These are phyloP conservation scores for Channa striata DNA, from an alignment of 2,797 vertebrate genomes.

Conservation along the genomic window DNA sequence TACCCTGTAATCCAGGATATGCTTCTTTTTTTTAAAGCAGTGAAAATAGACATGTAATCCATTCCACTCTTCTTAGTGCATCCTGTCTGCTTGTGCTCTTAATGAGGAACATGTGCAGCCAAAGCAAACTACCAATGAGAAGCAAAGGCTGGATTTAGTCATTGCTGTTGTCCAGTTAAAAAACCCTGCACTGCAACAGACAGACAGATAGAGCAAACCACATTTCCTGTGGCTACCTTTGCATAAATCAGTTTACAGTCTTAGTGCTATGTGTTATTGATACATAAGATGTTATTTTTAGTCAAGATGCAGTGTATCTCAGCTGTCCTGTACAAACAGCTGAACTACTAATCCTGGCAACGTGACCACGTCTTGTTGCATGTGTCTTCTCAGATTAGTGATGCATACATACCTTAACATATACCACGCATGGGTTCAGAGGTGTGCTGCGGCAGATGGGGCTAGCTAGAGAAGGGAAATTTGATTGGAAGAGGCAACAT, in stretches of 20 bases:
- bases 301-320: slow-evolving; percentile 45
- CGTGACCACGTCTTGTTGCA: slow-evolving; percentile 58
- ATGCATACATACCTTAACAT: slow-evolving; percentile 73
- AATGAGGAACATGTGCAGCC: slow-evolving; percentile 83
- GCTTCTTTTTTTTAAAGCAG: slow-evolving; percentile 6
- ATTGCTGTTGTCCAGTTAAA: slow-evolving; percentile 61
- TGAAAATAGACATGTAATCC: slow-evolving; percentile 64
- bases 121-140: slow-evolving; percentile 76
- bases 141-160: slow-evolving; percentile 64
- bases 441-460: slow-evolving; percentile 57
- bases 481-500: slow-evolving; percentile 73
- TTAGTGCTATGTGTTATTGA: slow-evolving; percentile 30
- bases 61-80: slow-evolving; percentile 68
- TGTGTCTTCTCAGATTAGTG: slow-evolving; percentile 69
- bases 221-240: slow-evolving; percentile 35
- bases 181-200: slow-evolving; percentile 39
- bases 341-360: slow-evolving; percentile 72
- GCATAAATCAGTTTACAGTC: slow-evolving; percentile 24
- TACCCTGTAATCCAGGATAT: slow-evolving; percentile 58
- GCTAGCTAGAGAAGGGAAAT: slow-evolving; percentile 60
- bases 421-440: slow-evolving; percentile 65
- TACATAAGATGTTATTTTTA: slow-evolving; percentile 56
- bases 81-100: slow-evolving; percentile 73
- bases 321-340: slow-evolving; percentile 54
- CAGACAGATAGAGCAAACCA: slow-evolving; percentile 56